Evolutionary conservation across 2,797 vertebrate species (phyloP).

Genomic region (Dromococcyx pavoninus): DNA sequence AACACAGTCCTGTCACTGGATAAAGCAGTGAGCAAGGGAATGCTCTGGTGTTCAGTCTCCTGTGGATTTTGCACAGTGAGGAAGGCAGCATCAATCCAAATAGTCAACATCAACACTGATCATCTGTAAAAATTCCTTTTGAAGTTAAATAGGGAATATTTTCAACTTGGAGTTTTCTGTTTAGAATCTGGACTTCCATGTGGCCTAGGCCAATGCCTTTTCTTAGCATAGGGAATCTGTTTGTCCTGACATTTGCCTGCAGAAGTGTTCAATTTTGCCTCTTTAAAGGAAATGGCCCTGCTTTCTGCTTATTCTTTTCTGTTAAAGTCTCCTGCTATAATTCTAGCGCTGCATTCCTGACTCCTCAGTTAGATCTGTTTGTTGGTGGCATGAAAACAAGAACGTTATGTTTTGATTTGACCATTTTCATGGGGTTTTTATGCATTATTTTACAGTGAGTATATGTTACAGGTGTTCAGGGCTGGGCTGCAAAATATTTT

Average conservation of each 20-base stretch:
- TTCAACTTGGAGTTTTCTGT: not conserved
- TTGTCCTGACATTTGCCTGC: not conserved
- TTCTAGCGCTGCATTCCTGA: not conserved
- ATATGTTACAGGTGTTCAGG: not conserved
- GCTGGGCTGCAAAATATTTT: not conserved
- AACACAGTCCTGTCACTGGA: not conserved
- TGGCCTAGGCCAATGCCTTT: not conserved
- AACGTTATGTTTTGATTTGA: not conserved
- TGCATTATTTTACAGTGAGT: not conserved
- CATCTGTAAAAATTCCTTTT: not conserved
- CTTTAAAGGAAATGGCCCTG: not conserved
- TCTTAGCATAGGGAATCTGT: not conserved
- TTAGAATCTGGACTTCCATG: not conserved
- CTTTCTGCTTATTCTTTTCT: not conserved
- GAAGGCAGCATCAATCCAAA: not conserved
- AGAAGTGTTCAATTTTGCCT: not conserved
- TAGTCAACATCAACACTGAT: fast-evolving
- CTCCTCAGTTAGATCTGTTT: not conserved
- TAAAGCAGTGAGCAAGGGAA: fast-evolving
- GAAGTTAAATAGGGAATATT: not conserved
- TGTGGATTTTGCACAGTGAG: not conserved
- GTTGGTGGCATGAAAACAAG: not conserved
- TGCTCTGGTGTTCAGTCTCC: not conserved
- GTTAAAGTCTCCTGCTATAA: not conserved
- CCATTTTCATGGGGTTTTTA: not conserved